phyloP scores from a whole-genome alignment of 1,140 invertebrate genomes.

The Idris sp. region DNA sequence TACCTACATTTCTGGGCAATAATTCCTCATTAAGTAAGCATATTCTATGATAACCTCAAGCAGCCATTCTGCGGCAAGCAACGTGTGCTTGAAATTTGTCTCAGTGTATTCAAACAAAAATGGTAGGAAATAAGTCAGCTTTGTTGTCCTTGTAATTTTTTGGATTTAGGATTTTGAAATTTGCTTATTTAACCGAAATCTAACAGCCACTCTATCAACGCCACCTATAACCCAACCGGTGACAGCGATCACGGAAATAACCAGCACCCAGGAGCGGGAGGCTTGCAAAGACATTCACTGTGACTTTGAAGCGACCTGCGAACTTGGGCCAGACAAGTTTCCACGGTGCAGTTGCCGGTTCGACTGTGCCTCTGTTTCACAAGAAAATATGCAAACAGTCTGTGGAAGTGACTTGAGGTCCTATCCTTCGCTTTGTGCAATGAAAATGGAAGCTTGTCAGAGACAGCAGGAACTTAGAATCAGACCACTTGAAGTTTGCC shows the following conservation, averaged over 20 bases:
- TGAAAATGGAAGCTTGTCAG: slow-evolving; percentile 91
- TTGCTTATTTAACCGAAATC: too few relatives aligned
- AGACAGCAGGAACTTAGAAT: slow-evolving; percentile 88
- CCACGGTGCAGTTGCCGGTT: slow-evolving; percentile 88
- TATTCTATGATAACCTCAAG: too few relatives aligned
- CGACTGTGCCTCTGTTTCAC: slow-evolving; percentile 81
- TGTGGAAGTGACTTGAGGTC: slow-evolving; percentile 90
- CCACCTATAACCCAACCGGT: slow-evolving; percentile 64
- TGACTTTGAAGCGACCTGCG: slow-evolving; percentile 90
- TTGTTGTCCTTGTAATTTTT: too few relatives aligned
- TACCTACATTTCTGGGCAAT: too few relatives aligned
- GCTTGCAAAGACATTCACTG: slow-evolving; percentile 89
- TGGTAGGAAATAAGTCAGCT: too few relatives aligned
- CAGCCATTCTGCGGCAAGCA: too few relatives aligned
- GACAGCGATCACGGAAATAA: slow-evolving; percentile 71
- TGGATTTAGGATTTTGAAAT: too few relatives aligned
- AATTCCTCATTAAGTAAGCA: too few relatives aligned
- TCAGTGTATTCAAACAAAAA: too few relatives aligned
- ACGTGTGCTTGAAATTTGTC: too few relatives aligned
- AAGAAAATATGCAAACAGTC: slow-evolving; percentile 82
- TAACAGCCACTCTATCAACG: slow-evolving; percentile 65
- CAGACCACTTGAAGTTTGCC: slow-evolving; percentile 87
- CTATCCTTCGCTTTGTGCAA: slow-evolving; percentile 90
- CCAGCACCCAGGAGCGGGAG: slow-evolving; percentile 79
- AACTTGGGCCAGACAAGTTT: slow-evolving; percentile 85